These are phyloP conservation scores for Hycleus cichorii DNA, from an alignment of 1,140 invertebrate genomes.

Conservation along the genomic window DNA sequence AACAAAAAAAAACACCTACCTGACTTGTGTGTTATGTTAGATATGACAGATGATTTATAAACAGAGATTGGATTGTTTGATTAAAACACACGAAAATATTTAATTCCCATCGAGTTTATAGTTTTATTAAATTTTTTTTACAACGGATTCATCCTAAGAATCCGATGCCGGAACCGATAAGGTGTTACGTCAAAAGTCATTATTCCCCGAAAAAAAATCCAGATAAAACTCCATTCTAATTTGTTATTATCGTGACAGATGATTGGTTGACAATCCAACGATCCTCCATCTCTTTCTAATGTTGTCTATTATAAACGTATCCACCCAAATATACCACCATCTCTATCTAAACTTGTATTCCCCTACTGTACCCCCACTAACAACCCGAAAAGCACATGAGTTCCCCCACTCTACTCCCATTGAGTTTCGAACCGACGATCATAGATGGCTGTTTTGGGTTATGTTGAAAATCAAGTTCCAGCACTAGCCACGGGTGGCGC, in stretches of 20 bases:
- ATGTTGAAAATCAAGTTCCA: not conserved
- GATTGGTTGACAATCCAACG: not conserved
- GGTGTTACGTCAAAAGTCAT: not conserved
- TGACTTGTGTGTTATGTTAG: conserved; percentile 19
- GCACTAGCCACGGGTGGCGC: not conserved
- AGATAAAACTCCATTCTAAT: not conserved
- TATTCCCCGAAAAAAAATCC: not conserved
- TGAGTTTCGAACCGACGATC: not conserved
- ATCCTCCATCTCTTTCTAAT: not conserved
- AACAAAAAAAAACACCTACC: conserved; percentile 18
- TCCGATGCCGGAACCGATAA: no score
- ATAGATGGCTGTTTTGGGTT: not conserved
- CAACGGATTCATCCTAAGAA: no score
- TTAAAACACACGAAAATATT: conserved; percentile 27
- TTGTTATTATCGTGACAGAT: not conserved
- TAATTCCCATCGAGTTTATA: not conserved
- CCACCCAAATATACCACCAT: conserved; percentile 2
- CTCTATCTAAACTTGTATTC: conserved; percentile 6
- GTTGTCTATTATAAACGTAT: not conserved
- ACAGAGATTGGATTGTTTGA: conserved; percentile 23
- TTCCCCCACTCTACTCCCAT: conserved; percentile 4
- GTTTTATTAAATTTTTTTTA: no score
- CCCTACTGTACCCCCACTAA: conserved; percentile 19
- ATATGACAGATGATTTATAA: conserved; percentile 30
- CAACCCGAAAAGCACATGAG: conserved; percentile 1